These are phyloP conservation scores for zebrafish (Danio rerio) DNA, from an alignment of 2,113 vertebrate genomes.

Conservation along the genomic window DNA sequence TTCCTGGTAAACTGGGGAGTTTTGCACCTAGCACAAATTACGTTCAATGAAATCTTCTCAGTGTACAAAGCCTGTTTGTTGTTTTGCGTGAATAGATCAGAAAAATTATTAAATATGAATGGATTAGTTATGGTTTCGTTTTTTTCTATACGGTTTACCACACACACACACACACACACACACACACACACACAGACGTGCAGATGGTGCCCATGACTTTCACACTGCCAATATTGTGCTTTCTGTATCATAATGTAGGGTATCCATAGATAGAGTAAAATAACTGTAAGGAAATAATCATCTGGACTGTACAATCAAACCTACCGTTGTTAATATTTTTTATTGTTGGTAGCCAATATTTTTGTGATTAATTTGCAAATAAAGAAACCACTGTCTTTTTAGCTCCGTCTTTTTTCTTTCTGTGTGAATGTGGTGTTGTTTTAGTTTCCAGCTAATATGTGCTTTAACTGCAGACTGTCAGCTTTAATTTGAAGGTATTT, in stretches of 20 bases:
- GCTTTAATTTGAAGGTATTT: too few species aligned
- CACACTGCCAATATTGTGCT: conserved; percentile 65
- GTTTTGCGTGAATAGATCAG: conserved; percentile 22
- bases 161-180: conserved; percentile 5
- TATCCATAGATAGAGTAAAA: conserved; percentile 60
- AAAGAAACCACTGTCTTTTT: conserved; percentile 69
- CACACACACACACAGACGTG: conserved; percentile 19
- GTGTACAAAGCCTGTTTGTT: conserved; percentile 22
- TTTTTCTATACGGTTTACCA: background rate
- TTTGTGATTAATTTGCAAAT: conserved; percentile 72
- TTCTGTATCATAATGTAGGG: conserved; percentile 65
- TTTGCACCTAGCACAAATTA: conserved; percentile 59
- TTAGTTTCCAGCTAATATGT: too few species aligned
- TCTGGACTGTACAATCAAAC: conserved; percentile 68
- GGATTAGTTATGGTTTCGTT: conserved; percentile 14
- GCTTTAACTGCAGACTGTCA: too few species aligned
- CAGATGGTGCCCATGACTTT: conserved; percentile 48
- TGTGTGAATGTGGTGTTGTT: too few species aligned
- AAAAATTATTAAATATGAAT: conserved; percentile 11
- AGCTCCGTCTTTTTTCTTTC: conserved; percentile 7
- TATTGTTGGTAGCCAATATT: conserved; percentile 70
- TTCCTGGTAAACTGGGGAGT: conserved; percentile 29
- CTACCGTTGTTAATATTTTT: conserved; percentile 68
- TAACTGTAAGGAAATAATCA: conserved; percentile 61
- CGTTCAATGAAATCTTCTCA: conserved; percentile 34